Percentiles rank a stretch among this genome's conserved stretches.
These are phyloP conservation scores for Nilaparvata lugens DNA, from an alignment of 1,140 invertebrate genomes.

Conservation along the genomic window DNA sequence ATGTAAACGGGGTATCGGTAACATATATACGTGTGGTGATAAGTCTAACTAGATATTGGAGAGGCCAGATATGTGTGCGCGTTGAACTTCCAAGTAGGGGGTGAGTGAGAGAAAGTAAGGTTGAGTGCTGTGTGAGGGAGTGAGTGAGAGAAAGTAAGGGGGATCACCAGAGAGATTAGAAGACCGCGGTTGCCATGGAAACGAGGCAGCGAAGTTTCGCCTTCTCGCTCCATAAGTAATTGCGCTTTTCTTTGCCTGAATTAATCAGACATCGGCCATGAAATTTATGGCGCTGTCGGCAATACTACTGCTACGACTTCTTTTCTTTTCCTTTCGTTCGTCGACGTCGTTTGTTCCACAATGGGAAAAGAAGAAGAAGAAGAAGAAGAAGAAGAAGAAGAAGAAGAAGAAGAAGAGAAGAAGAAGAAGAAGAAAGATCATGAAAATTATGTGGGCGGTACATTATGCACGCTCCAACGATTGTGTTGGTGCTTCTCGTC, in stretches of 20 bases:
- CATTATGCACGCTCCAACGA: constrained; percentile 16
- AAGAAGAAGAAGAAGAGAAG: too few relatives aligned
- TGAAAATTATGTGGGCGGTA: constrained; percentile 36
- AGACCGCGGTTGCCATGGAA: background rate
- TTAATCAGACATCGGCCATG: constrained; percentile 1
- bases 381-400: too few relatives aligned
- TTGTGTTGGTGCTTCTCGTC: too few relatives aligned
- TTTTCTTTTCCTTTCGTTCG: background rate
- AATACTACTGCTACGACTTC: too few relatives aligned
- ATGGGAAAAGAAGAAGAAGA: too few relatives aligned
- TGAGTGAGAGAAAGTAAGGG: too few relatives aligned
- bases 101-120: too few relatives aligned
- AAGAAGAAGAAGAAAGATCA: background rate
- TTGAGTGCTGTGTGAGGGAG: background rate
- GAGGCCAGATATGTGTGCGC: background rate
- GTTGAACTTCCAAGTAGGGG: too few relatives aligned
- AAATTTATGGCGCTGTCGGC: background rate
- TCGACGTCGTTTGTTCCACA: too few relatives aligned
- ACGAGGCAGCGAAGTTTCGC: background rate
- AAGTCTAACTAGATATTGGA: constrained; percentile 1
- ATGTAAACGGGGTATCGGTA: background rate
- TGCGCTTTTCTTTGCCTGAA: constrained; percentile 4
- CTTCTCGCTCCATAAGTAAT: background rate
- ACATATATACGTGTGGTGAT: constrained; percentile 6
- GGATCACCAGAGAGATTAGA: too few relatives aligned